A percentile compares a stretch with the other conserved stretches of the same genome.
Conservation (phyloP, 1,140 invertebrate genomes). For the Phymorhynchus buccinoides region DNA sequence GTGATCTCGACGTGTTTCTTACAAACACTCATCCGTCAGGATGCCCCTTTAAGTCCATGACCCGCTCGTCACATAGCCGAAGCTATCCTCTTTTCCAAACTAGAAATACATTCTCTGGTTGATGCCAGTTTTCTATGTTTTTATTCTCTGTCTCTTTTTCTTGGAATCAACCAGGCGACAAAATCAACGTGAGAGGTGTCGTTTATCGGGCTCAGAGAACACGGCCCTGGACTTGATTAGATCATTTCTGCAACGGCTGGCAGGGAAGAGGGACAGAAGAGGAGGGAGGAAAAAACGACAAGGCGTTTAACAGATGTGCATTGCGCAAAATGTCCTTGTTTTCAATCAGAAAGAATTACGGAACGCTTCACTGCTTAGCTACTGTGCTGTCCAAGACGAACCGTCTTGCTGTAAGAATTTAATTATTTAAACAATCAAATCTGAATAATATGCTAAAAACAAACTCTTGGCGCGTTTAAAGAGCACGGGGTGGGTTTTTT, state of each 20-base stretch:
- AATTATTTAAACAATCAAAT: no score
- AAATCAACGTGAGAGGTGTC: neutral
- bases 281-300: neutral
- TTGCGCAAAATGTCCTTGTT: conserved; percentile 21
- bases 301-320: neutral
- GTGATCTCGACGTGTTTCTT: no score
- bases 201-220: conserved; percentile 24
- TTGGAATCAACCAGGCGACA: neutral
- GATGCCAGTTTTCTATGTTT: no score
- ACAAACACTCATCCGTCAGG: no score
- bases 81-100: no score
- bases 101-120: no score
- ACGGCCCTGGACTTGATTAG: conserved; percentile 10
- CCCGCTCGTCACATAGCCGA: neutral
- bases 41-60: no score
- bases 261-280: neutral
- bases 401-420: neutral
- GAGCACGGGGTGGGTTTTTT: neutral
- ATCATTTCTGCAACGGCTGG: neutral
- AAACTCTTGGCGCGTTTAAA: neutral
- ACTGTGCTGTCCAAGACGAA: neutral
- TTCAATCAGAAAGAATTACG: neutral
- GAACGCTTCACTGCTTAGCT: neutral
- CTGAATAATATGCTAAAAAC: no score
- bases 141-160: neutral